Conservation (phyloP, 2,888 invertebrate species). For the Limnephilus auricula region DNA sequence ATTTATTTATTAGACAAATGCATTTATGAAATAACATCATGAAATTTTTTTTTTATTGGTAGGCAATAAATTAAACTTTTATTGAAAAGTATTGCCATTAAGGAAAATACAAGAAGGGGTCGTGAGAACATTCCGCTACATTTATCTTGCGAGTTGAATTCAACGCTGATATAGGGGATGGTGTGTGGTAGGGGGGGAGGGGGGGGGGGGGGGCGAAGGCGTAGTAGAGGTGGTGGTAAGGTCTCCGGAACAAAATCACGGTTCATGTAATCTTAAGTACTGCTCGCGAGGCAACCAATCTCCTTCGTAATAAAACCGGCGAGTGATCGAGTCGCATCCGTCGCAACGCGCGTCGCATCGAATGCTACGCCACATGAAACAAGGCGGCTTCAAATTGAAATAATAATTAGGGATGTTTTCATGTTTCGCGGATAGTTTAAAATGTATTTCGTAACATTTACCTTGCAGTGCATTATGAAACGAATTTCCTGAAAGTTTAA, state of each 20-base stretch:
- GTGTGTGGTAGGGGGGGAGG: background rate
- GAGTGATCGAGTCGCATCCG: background rate
- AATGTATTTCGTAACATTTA: background rate
- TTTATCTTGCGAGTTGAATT: slow-evolving; percentile 57
- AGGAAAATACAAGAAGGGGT: slow-evolving; percentile 19
- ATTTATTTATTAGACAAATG: too few relatives aligned
- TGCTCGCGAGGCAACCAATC: slow-evolving; percentile 23
- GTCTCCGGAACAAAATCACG: slow-evolving; percentile 56
- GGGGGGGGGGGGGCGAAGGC: background rate
- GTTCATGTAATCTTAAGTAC: slow-evolving; percentile 50
- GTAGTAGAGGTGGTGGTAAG: background rate
- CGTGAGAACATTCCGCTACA: slow-evolving; percentile 54
- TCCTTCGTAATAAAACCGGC: background rate
- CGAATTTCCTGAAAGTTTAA: too few relatives aligned
- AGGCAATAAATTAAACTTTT: background rate
- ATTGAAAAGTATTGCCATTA: slow-evolving; percentile 25
- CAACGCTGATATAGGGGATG: slow-evolving; percentile 35
- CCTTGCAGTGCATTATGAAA: too few relatives aligned
- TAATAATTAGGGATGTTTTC: background rate
- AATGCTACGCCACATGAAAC: background rate
- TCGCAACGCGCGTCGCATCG: background rate
- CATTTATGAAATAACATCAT: too few relatives aligned
- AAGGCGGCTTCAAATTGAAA: background rate
- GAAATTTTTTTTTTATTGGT: background rate
- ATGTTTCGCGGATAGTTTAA: background rate